Evolutionary conservation across 1,140 invertebrate species (phyloP).

Genomic region (Theocolax elegans): DNA sequence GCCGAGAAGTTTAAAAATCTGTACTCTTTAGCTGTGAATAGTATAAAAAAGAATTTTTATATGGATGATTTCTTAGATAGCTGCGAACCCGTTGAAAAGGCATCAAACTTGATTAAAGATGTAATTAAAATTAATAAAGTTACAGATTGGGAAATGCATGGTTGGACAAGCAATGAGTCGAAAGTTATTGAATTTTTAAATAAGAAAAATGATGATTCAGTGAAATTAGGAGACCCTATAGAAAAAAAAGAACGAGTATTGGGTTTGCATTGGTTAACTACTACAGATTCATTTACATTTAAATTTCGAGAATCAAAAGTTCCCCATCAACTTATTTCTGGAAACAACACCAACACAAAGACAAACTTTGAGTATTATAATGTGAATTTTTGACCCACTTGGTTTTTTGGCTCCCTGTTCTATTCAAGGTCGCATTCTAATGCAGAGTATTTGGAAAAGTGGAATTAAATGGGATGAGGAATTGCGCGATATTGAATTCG

Average conservation of each 20-base stretch:
- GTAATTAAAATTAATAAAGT: neutral
- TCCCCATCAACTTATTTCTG: neutral
- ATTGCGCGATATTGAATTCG: constrained; percentile 12
- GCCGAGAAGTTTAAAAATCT: neutral
- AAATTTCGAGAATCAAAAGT: neutral
- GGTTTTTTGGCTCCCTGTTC: constrained; percentile 56
- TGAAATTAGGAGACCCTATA: neutral
- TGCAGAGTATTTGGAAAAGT: constrained; percentile 54
- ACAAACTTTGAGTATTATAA: constrained; percentile 47
- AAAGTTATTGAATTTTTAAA: neutral
- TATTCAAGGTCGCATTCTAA: constrained; percentile 55
- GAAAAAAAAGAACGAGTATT: neutral
- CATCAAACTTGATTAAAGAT: neutral
- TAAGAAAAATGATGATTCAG: too few species aligned
- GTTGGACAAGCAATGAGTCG: neutral
- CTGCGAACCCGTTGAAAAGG: neutral
- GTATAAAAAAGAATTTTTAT: neutral
- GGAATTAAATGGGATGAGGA: constrained; percentile 27
- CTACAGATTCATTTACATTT: neutral
- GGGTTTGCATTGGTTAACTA: neutral
- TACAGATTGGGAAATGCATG: neutral
- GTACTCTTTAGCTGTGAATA: neutral
- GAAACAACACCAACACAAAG: too few species aligned
- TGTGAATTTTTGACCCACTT: constrained; percentile 56
- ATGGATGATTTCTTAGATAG: constrained; percentile 1